These are phyloP conservation scores for Garra rufa DNA, from an alignment of 2,113 vertebrate species.

Conservation along the genomic window DNA sequence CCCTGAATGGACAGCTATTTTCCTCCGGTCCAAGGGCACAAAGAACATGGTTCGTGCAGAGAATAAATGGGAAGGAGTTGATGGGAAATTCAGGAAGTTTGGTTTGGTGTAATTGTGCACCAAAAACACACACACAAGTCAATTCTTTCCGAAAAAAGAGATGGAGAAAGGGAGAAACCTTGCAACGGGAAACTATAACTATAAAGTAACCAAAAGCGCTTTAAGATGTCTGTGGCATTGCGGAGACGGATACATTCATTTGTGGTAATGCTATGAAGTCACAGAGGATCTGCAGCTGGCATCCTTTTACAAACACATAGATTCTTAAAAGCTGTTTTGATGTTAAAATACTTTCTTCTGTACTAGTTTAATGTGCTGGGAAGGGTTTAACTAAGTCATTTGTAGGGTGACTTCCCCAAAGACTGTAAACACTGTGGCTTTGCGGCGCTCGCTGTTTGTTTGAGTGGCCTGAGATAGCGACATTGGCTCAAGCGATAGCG, in stretches of 20 bases:
- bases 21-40: slow-evolving; percentile 52
- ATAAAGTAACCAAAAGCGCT: slow-evolving; percentile 38
- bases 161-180: slow-evolving; percentile 1
- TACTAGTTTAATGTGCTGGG: not conserved
- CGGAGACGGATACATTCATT: slow-evolving; percentile 30
- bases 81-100: slow-evolving; percentile 17
- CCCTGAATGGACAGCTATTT: slow-evolving; percentile 30
- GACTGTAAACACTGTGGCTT: slow-evolving; percentile 29
- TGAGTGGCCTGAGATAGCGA: not conserved
- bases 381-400: not conserved
- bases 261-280: slow-evolving; percentile 22
- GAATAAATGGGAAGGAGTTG: not conserved
- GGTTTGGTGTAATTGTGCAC: slow-evolving; percentile 33
- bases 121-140: slow-evolving; percentile 15
- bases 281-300: slow-evolving; percentile 36
- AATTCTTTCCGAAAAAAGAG: slow-evolving; percentile 26
- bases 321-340: slow-evolving; percentile 3
- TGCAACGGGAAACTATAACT: slow-evolving; percentile 8
- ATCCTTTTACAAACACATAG: slow-evolving; percentile 23
- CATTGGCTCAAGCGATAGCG: not conserved
- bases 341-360: slow-evolving; percentile 21
- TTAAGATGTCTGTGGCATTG: slow-evolving; percentile 34
- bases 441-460: slow-evolving; percentile 26
- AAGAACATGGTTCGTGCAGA: slow-evolving; percentile 27
- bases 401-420: not conserved